Conservation (phyloP, 1,140 invertebrate species). For the Dolichoris vasculosae region DNA sequence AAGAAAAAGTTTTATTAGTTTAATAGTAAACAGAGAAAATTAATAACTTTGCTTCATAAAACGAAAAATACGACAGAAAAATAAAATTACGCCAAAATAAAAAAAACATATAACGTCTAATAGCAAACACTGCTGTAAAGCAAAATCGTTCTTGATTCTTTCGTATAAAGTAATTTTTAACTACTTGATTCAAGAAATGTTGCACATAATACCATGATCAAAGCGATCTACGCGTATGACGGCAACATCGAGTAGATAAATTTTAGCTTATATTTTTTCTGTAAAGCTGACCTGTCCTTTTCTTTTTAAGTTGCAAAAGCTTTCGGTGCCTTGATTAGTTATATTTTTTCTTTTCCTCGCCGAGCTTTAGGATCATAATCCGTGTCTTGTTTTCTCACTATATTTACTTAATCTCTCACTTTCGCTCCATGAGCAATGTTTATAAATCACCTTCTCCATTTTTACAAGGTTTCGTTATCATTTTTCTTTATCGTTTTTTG, state of each 20-base stretch:
- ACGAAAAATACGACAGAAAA: no score
- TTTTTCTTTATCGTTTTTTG: background rate
- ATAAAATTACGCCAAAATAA: no score
- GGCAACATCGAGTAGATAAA: no score
- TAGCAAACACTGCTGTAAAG: background rate
- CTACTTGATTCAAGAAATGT: background rate
- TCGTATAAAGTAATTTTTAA: background rate
- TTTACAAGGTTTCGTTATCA: constrained; percentile 17
- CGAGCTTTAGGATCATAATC: background rate
- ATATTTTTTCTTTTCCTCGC: constrained; percentile 23
- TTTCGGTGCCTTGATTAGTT: background rate
- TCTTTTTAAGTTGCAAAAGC: background rate
- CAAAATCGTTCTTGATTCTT: background rate
- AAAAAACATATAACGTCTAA: background rate
- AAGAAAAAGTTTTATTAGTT: no score
- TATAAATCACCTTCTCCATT: background rate
- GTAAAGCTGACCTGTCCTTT: background rate
- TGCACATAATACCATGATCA: no score
- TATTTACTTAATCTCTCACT: constrained; percentile 16
- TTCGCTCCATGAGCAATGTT: background rate
- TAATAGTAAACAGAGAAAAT: no score
- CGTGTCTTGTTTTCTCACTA: background rate
- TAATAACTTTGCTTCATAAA: no score
- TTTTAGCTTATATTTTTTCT: background rate
- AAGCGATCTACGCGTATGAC: no score